phyloP scores from a whole-genome alignment of 2,888 invertebrate genomes.

The Drosophila birchii region DNA sequence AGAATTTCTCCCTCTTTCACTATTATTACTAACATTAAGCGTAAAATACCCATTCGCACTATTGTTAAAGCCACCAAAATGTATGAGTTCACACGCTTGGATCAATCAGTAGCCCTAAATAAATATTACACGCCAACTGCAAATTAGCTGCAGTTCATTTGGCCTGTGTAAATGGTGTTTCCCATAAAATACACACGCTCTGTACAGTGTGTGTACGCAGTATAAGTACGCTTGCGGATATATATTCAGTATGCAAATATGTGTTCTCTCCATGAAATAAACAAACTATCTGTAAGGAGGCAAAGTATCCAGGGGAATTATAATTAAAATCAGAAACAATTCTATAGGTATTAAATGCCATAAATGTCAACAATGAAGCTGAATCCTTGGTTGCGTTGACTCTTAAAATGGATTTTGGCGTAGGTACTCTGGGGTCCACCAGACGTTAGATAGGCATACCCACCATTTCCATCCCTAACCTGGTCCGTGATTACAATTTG shows the following conservation, averaged over 20 bases:
- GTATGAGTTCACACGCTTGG: conserved; percentile 2
- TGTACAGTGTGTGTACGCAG: conserved; percentile 4
- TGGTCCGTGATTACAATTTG: conserved; percentile 84
- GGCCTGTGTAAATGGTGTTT: conserved; percentile 20
- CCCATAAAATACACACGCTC: conserved; percentile 13
- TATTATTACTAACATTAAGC: neutral
- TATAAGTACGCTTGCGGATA: conserved; percentile 15
- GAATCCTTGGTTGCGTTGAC: conserved; percentile 84
- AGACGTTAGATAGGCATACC: conserved; percentile 77
- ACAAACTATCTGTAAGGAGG: conserved; percentile 24
- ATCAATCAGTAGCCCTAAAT: conserved; percentile 17
- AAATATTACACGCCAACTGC: conserved; percentile 11
- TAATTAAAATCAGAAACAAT: conserved; percentile 17
- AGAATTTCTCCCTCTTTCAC: no score
- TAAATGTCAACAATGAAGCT: conserved; percentile 85
- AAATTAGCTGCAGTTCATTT: conserved; percentile 46
- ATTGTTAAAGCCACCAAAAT: conserved; percentile 7
- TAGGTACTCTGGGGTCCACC: conserved; percentile 84
- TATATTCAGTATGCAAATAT: conserved; percentile 28
- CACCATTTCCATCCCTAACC: conserved; percentile 84
- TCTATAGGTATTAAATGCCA: conserved; percentile 61
- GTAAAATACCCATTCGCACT: neutral
- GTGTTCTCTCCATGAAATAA: conserved; percentile 24
- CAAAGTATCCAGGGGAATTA: neutral
- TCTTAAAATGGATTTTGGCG: conserved; percentile 84